Evolutionary conservation across 2,797 vertebrate genomes (phyloP), one percentile per base, ranked within the genome.

Genomic region (Eleutherodactylus coqui): DNA sequence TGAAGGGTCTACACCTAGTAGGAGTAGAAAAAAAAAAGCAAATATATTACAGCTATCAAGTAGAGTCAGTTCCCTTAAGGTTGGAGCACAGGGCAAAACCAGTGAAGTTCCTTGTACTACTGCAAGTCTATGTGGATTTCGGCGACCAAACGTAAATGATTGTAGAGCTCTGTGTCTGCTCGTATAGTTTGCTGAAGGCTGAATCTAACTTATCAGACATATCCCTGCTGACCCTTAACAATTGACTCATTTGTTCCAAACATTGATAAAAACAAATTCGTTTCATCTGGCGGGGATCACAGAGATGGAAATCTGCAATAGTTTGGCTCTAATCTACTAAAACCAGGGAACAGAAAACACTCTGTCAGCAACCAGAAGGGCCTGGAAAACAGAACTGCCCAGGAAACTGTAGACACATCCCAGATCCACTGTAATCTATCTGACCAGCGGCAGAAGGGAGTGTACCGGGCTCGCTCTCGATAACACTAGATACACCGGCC

Each of bases 1-100:
- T 87, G 96, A 96, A 3, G 96, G 95, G 90, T 98, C 97, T 93
- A 97, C 96, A 90, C 96, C 97, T 98, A 92, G 86, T 93, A 92
- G 0, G 91, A 9, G 38, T 29, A 60, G 58, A 60, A 29, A 32
- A 49, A 92, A 53, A 27, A 86, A 60, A 19, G n/a, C 0, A 60
- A 19, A 78, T 55, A 9, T 77, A 36, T 36, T 36, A 36, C 14
- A 64, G 29, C 29, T 62, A 62, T 32, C 1, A 67, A 34, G 13
- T 34, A 19, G 32, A 17, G 32, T 67, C 32, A 64, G 3, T 5
- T 64, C 62, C 32, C 5, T 34, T 34, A 64, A 64, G 13, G 1
- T 34, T 6, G 14, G 16, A 4, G 10, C 55, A n/a, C 9, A n/a
- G n/a, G n/a, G n/a, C 24, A 4, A 55, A 49, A 55, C 1, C 7